Evolutionary conservation across 1,140 invertebrate genomes (phyloP), one percentile per base, ranked within the genome.

Genomic region (Druon quercuslanigerum): DNA sequence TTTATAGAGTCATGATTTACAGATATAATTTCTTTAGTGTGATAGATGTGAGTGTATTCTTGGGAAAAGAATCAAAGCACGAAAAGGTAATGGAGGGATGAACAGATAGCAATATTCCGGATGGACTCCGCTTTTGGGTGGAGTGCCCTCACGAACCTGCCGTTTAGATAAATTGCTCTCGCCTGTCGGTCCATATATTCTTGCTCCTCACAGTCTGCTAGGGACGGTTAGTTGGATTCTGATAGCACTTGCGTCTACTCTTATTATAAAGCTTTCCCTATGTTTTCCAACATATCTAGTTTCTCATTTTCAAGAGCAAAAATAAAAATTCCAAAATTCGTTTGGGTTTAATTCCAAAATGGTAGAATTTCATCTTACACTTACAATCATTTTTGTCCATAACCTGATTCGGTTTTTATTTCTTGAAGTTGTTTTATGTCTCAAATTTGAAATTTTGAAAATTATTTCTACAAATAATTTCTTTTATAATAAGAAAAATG

Each of bases 121-220:
- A 85, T 87, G 84, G 83, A 78, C 78, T 87, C 66, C 80, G 79
- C 81, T 83, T 82, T 83, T 76, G 77, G 57, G 78, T 81, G 76
- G 74, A 83, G 83, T 79, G 79, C 81, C 76, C 74, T 84, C 77
- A 76, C 80, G 76, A 82, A 84, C 74, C 84, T 82, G 81, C 73
- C 84, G 80, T 87, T 87, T 85, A 87, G 82, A 87, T 87, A 87
- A 88, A 88, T 88, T 87, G 87, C 83, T 82, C 75, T 54, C 72
- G 78, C 75, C 77, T 74, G 56, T 76, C 74, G 60, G 60, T 66
- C 16, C 60, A 66, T 40, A 66, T 66, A 66, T 40, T 66, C 33
- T 66, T 66, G n/a, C 33, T 66, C 14, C 25, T 40, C 25, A 5
- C 5, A 46, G 60, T 9, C 60, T 66, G 60, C 60, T 66, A n/a